Evolutionary conservation across 2,888 invertebrate species (phyloP).

Genomic region (Leistus spinibarbis): DNA sequence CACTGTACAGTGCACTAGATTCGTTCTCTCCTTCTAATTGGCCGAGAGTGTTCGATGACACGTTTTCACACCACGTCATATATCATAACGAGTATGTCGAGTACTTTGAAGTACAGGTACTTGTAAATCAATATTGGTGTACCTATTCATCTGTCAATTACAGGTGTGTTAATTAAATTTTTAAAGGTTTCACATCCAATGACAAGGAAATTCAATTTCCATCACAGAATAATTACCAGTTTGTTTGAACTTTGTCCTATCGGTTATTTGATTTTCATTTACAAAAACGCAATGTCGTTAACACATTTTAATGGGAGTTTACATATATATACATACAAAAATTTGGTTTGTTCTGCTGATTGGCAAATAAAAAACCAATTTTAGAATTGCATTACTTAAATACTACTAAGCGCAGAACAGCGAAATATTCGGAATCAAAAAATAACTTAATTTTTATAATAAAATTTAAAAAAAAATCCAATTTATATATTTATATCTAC

Average conservation of each 20-base stretch:
- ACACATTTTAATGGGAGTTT: too few species aligned
- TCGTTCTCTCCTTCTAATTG: conserved; percentile 1
- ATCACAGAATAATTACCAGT: background rate
- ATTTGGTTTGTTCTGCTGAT: too few species aligned
- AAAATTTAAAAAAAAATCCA: too few species aligned
- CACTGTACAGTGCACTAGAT: background rate
- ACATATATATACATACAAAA: too few species aligned
- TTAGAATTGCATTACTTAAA: too few species aligned
- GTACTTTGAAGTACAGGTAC: conserved; percentile 6
- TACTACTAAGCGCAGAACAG: too few species aligned
- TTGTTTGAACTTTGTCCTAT: background rate
- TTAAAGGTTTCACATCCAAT: conserved; percentile 9
- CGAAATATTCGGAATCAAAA: too few species aligned
- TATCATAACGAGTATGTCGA: conserved; percentile 2
- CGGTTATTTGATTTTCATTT: background rate
- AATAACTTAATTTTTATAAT: too few species aligned
- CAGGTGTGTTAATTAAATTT: conserved; percentile 32
- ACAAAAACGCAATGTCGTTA: background rate
- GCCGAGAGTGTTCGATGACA: background rate
- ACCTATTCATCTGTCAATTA: conserved; percentile 6
- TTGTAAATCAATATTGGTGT: background rate
- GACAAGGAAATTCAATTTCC: conserved; percentile 8
- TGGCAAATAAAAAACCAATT: too few species aligned
- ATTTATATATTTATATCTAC: too few species aligned
- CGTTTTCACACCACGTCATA: conserved; percentile 8